A percentile compares a stretch with the other conserved stretches of the same genome.
phyloP scores from a whole-genome alignment of 2,888 invertebrate species.

The Nymphalis urticae region DNA sequence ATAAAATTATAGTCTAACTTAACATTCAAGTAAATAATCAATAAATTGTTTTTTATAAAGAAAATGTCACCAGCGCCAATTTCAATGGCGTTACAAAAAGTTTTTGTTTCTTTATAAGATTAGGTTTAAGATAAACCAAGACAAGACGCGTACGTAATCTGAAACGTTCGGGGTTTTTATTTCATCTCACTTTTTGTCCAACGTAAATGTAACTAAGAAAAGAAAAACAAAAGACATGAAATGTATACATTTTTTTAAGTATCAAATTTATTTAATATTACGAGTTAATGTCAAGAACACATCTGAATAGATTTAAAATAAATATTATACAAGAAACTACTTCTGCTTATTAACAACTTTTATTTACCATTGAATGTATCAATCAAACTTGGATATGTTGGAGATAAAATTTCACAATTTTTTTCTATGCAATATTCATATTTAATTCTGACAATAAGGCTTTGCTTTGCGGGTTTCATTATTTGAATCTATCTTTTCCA shows the following conservation, averaged over 20 bases:
- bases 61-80: background rate
- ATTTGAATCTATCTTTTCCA: constrained; percentile 3
- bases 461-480: constrained; percentile 1
- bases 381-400: background rate
- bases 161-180: background rate
- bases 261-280: too few relatives aligned
- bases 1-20: background rate
- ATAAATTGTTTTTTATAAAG: too few relatives aligned
- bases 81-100: background rate
- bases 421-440: background rate
- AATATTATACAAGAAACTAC: background rate
- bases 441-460: background rate
- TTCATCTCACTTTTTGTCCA: background rate
- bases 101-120: background rate
- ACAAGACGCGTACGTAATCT: constrained; percentile 3
- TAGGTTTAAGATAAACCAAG: background rate
- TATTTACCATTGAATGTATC: too few relatives aligned
- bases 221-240: too few relatives aligned
- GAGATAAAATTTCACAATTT: background rate
- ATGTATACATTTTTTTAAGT: too few relatives aligned
- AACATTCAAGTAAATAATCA: background rate
- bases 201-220: too few relatives aligned
- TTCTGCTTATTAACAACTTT: background rate
- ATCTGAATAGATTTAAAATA: background rate
- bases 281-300: background rate